phyloP scores from a whole-genome alignment of 1,140 invertebrate species.

The Neodiprion fabricii region DNA sequence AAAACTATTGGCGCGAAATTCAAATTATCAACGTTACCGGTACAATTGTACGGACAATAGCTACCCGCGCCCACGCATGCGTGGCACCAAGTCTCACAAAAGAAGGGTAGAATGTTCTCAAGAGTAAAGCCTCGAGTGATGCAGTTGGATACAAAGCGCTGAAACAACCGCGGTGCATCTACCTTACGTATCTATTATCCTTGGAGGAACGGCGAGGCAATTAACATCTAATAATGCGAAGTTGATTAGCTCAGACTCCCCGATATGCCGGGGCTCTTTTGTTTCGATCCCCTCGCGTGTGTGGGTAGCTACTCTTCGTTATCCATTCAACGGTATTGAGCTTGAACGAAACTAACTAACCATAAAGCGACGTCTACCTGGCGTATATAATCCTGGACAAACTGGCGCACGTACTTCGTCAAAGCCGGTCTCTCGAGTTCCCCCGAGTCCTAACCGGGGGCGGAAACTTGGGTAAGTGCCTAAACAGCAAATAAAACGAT shows the following conservation, averaged over 20 bases:
- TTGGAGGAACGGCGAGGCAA: neutral
- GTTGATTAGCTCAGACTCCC: neutral
- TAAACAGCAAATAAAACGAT: no score
- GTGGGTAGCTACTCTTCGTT: no score
- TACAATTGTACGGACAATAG: neutral
- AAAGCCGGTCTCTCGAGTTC: no score
- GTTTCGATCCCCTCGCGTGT: no score
- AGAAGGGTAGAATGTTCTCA: constrained; percentile 4
- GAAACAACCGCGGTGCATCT: no score
- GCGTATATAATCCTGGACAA: neutral
- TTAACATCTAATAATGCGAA: constrained; percentile 1
- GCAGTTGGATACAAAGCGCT: no score
- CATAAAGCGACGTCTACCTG: no score
- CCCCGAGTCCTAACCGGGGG: no score
- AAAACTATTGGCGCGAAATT: neutral
- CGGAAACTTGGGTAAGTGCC: no score
- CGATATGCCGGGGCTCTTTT: no score
- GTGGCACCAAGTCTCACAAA: neutral
- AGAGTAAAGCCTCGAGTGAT: neutral
- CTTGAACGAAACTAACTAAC: no score
- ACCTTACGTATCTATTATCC: neutral
- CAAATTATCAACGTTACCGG: neutral
- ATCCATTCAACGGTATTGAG: no score
- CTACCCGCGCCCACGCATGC: neutral
- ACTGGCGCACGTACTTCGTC: neutral